phyloP scores from a whole-genome alignment of 37 sponge, comb jelly and placozoan genomes.

The Lycopodina hypogea region DNA sequence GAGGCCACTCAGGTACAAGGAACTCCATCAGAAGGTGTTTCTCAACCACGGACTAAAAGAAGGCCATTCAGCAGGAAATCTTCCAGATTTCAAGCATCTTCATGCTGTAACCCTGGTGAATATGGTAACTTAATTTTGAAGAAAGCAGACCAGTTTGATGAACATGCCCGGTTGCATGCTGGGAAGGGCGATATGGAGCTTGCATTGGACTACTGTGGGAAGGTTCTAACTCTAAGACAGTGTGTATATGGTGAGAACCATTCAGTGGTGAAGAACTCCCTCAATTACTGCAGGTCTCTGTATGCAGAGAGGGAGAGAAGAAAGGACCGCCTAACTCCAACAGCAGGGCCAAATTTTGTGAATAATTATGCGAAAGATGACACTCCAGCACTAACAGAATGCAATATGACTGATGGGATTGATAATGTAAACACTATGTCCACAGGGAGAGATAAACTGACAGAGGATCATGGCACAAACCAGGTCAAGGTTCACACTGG shows the following conservation, averaged over 20 bases:
- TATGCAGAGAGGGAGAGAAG: constrained; percentile 25
- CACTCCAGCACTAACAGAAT: not conserved
- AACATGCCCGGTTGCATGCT: constrained; percentile 7
- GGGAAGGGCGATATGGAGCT: constrained; percentile 13
- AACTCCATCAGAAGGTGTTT: not conserved
- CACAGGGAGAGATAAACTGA: no score
- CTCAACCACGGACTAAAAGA: not conserved
- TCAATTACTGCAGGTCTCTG: constrained; percentile 24
- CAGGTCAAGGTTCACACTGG: no score
- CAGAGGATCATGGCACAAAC: no score
- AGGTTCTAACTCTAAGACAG: constrained; percentile 24
- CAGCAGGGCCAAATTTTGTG: no score
- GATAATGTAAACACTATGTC: not conserved
- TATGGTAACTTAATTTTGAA: constrained; percentile 16
- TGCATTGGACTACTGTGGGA: constrained; percentile 49
- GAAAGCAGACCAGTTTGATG: constrained; percentile 47
- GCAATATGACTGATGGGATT: no score
- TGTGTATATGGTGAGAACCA: constrained; percentile 23
- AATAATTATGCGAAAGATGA: not conserved
- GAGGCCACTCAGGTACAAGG: constrained; percentile 14
- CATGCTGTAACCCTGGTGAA: constrained; percentile 25
- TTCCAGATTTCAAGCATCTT: not conserved
- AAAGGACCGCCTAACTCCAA: not conserved
- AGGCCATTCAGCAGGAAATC: constrained; percentile 11
- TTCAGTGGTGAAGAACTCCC: constrained; percentile 1